phyloP scores from a whole-genome alignment of 2,888 invertebrate species.

The Girardia tigrina region DNA sequence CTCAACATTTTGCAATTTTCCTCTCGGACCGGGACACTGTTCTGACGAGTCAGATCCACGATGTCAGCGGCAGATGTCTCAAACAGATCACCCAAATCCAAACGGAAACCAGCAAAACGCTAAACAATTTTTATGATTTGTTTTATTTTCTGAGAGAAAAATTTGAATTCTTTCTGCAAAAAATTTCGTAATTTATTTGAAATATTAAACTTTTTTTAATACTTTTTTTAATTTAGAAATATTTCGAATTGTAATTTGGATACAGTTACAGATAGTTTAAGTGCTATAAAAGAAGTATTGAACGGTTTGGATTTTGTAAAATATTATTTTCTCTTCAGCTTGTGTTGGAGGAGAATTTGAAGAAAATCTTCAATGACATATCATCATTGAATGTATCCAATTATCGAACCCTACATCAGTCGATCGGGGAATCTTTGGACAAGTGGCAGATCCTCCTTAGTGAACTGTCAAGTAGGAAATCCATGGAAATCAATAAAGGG shows the following conservation, averaged over 20 bases:
- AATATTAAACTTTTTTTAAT: neutral
- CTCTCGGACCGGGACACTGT: neutral
- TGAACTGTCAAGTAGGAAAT: neutral
- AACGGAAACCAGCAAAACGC: neutral
- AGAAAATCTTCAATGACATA: neutral
- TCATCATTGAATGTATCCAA: neutral
- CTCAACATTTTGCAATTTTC: conserved; percentile 1
- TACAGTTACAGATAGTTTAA: neutral
- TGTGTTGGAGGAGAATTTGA: neutral
- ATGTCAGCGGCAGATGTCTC: neutral
- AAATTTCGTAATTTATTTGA: neutral
- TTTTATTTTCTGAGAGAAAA: neutral
- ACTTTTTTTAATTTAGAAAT: neutral
- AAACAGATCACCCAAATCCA: neutral
- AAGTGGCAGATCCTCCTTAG: neutral
- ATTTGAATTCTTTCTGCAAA: neutral
- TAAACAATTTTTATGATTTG: neutral
- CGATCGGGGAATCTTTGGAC: neutral
- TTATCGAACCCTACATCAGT: neutral
- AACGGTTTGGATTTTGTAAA: neutral
- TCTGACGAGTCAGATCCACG: neutral
- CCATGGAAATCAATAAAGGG: too few relatives aligned
- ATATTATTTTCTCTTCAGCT: neutral
- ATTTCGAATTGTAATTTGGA: neutral
- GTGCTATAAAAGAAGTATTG: neutral